A percentile compares a stretch with the other conserved stretches of the same genome.
Conservation (phyloP, 2,113 vertebrate genomes). For the Gulo gulo region DNA sequence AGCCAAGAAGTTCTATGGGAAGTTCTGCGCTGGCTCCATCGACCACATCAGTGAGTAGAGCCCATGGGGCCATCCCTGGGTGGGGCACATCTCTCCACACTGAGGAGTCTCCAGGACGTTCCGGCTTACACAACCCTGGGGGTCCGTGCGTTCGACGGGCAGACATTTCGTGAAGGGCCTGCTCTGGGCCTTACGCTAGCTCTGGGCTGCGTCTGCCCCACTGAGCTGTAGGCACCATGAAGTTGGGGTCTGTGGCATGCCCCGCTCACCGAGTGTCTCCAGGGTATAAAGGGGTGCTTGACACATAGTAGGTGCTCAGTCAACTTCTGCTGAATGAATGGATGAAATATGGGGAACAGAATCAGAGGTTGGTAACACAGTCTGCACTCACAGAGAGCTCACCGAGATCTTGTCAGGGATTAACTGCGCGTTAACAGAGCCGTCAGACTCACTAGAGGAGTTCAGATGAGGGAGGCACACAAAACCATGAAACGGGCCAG, state of each 20-base stretch:
- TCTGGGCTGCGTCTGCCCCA: background rate
- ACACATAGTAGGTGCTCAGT: background rate
- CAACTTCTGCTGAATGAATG: background rate
- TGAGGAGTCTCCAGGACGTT: background rate
- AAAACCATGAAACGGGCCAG: background rate
- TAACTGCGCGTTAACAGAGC: background rate
- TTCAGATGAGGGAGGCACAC: background rate
- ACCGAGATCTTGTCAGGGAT: background rate
- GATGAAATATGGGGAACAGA: background rate
- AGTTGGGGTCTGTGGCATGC: background rate
- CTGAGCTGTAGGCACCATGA: background rate
- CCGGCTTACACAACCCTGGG: background rate
- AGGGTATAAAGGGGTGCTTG: background rate
- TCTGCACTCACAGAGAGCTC: background rate
- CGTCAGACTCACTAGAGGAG: background rate
- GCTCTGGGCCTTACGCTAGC: background rate
- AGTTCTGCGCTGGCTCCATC: constrained; percentile 97
- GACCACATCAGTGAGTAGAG: constrained; percentile 97
- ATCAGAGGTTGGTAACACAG: background rate
- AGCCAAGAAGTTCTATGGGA: constrained; percentile 98
- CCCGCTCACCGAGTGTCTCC: background rate
- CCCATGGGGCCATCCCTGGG: background rate
- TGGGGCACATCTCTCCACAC: background rate
- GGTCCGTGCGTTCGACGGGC: no score
- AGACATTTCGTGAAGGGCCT: background rate